Evolutionary conservation across 2,888 invertebrate genomes (phyloP), one percentile per base, ranked within the genome.

Genomic region (Amiota mariae): DNA sequence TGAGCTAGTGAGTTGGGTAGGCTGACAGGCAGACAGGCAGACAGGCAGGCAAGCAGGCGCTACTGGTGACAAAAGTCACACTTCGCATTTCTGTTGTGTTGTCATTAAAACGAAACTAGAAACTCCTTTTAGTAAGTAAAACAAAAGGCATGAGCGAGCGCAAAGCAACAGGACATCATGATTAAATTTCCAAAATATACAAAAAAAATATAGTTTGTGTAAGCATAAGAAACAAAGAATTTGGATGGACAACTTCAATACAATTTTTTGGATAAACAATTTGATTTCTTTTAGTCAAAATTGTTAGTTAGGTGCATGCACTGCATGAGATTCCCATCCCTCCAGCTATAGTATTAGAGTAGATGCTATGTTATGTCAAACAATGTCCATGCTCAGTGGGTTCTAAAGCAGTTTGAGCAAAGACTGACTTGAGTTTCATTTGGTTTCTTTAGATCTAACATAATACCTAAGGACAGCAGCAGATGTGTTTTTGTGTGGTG

Each of bases 21-120:
- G 4, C 61, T 2, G 61, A 11, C 61, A 12, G 61, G 24, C 61
- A 11, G 61, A 24, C 61, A 24, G 61, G 61, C 15, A 24, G 61
- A 6, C 4, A 36, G 36, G 36, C 36, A 36, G 6, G 36, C 36
- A 36, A 6, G 47, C 47, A 36, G 49, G 13, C 20, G 67, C n/a
- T 54, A 68, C 51, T 68, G 36, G 36, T 68, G 54, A 51, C 67
- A 51, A 68, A 68, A 68, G 51, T 68, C 67, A 68, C 67, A 68
- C 67, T 68, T 68, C 18, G 54, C 49, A 54, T 24, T 68, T 68
- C 36, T 18, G 49, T 51, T 67, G 12, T 13, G 47, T 59, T 15
- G 70, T 12, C 47, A 70, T 20, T 56, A 70, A 70, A 57, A 11
- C 13, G 57, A 59, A 59, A 59, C 59, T 57, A 56, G 18, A 70